Percentiles rank a stretch among this genome's conserved stretches.
Conservation (phyloP, 2,888 invertebrate species). For the Thera britannica region DNA sequence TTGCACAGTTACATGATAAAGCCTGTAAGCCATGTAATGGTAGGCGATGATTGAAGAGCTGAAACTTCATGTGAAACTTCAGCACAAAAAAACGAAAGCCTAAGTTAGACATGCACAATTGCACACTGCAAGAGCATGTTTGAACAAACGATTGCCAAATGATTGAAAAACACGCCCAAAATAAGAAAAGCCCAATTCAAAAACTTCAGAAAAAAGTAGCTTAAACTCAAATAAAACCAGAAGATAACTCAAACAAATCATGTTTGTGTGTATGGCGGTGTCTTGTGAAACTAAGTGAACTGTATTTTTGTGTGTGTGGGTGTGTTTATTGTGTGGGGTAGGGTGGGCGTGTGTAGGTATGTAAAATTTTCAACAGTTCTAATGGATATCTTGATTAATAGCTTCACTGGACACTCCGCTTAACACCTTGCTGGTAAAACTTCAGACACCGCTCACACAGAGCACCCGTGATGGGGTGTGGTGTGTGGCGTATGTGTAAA, state of each 20-base stretch:
- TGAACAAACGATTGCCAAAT: constrained; percentile 6
- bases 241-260: constrained; percentile 23
- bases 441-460: too few relatives aligned
- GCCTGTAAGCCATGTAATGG: constrained; percentile 15
- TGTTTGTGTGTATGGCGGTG: constrained; percentile 17
- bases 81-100: constrained; percentile 28
- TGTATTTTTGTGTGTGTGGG: not conserved
- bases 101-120: constrained; percentile 54
- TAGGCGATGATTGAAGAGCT: constrained; percentile 17
- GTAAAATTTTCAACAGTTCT: too few relatives aligned
- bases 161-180: constrained; percentile 28
- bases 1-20: constrained; percentile 13
- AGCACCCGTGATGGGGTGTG: too few relatives aligned
- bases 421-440: too few relatives aligned
- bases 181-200: constrained; percentile 31
- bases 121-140: constrained; percentile 42
- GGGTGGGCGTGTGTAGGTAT: constrained; percentile 37
- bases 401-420: too few relatives aligned
- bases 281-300: constrained; percentile 12
- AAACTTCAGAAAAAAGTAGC: too few relatives aligned
- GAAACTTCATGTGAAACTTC: constrained; percentile 18
- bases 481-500: too few relatives aligned
- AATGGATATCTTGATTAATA: too few relatives aligned
- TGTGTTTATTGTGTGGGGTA: constrained; percentile 26
- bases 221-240: constrained; percentile 29